Evolutionary conservation across 2,888 invertebrate species (phyloP), one percentile per base, ranked within the genome.

Genomic region (Glaucopsyche alexis): DNA sequence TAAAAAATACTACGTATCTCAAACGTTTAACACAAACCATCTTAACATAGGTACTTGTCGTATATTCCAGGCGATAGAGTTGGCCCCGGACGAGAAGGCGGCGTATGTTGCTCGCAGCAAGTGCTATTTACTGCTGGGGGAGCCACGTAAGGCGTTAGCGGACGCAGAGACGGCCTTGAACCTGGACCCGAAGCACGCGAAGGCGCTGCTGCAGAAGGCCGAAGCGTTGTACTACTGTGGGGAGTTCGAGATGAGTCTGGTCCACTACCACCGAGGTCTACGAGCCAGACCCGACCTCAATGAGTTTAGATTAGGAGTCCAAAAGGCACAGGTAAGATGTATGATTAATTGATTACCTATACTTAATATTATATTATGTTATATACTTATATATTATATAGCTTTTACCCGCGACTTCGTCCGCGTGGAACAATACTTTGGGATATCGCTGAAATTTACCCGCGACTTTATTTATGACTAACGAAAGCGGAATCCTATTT

Each of bases 221-320:
- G 98, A 99, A 87, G 96, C 98, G 0, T 91, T 98, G 55, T 99
- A 98, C 88, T 97, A 97, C 85, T 94, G 98, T 71, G 98, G 98
- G 0, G 97, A 98, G 84, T 99, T 98, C 84, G 99, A 99, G 85
- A 95, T 97, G 86, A 98, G 98, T 80, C 94, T 99, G 42, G 97
- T 99, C 83, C 98, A 96, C 83, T 98, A 97, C 83, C 98, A 98
- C 85, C 94, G 98, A 40, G 99, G 98, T 0, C 91, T 97, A 77
- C 95, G 96, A 52, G 94, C 97, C 40, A 94, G 98, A 5, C 97
- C 98, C 0, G 98, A 99, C 81, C 93, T 97, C 74, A 96, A 96
- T 78, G 94, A 95, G 73, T 95, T 96, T 81, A 94, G 96, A 75
- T 93, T 96, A 50, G 97, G 98, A 8, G 96, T 98, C 0, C 98